Conservation (phyloP, 2,888 invertebrate species). For the Steromphala cineraria region DNA sequence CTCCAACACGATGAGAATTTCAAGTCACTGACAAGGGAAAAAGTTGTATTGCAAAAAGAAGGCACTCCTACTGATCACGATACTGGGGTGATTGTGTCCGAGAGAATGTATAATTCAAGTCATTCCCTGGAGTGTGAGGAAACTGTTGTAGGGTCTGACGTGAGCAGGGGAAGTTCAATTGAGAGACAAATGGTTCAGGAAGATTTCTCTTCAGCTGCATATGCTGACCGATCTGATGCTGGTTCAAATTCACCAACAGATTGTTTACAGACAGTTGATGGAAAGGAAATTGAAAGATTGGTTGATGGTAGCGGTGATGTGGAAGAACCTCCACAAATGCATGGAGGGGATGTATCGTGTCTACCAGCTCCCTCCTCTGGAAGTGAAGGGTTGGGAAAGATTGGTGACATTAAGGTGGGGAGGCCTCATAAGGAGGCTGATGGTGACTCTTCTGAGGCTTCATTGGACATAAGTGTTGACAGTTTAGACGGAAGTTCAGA, state of each 20-base stretch:
- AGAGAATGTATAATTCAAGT: slow-evolving; percentile 36
- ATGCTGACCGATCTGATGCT: background rate
- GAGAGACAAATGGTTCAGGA: slow-evolving; percentile 36
- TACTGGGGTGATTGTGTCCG: slow-evolving; percentile 36
- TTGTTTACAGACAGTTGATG: too few species aligned
- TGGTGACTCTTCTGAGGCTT: background rate
- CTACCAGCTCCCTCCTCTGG: too few species aligned
- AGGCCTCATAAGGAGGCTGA: background rate
- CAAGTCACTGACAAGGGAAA: slow-evolving; percentile 44
- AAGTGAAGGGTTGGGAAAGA: too few species aligned
- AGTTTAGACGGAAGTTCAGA: background rate
- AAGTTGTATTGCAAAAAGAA: slow-evolving; percentile 37
- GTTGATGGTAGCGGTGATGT: too few species aligned
- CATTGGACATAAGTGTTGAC: background rate
- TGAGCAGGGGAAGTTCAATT: slow-evolving; percentile 41
- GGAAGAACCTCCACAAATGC: too few species aligned
- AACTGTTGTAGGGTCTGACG: slow-evolving; percentile 30
- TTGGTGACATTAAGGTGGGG: too few species aligned
- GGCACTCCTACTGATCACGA: slow-evolving; percentile 21
- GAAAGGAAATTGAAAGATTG: too few species aligned
- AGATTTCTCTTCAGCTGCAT: slow-evolving; percentile 25
- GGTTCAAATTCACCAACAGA: too few species aligned
- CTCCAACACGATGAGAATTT: slow-evolving; percentile 47
- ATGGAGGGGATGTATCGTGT: too few species aligned
- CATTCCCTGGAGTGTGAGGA: slow-evolving; percentile 42